Conservation (phyloP, 1,140 invertebrate species). For the Aradophagus sp. region DNA sequence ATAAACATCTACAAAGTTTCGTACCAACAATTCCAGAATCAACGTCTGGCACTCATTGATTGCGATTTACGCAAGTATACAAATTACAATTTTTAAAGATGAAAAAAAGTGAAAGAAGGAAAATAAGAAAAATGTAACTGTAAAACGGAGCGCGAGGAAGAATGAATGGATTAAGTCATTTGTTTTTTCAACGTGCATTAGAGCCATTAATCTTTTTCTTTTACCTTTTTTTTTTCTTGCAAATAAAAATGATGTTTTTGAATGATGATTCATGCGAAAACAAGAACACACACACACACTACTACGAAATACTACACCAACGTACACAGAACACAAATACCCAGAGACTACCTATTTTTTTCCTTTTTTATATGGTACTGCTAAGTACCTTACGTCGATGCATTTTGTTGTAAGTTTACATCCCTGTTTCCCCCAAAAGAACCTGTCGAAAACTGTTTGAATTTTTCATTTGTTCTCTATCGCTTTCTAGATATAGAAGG, state of each 20-base stretch:
- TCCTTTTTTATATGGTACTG: slow-evolving; percentile 49
- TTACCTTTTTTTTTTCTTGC: slow-evolving; percentile 8
- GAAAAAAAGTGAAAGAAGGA: not conserved
- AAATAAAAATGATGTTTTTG: slow-evolving; percentile 11
- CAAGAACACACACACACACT: slow-evolving; percentile 11
- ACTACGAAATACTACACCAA: slow-evolving; percentile 2
- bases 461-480: slow-evolving; percentile 61
- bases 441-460: slow-evolving; percentile 56
- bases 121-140: slow-evolving; percentile 3
- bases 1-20: slow-evolving; percentile 34
- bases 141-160: slow-evolving; percentile 4
- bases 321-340: slow-evolving; percentile 7
- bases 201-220: no score
- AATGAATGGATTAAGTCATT: slow-evolving; percentile 7
- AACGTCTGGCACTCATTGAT: slow-evolving; percentile 63
- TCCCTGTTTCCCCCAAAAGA: slow-evolving; percentile 27
- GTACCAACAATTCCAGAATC: slow-evolving; percentile 45
- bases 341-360: slow-evolving; percentile 42
- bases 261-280: not conserved
- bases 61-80: slow-evolving; percentile 31
- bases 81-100: slow-evolving; percentile 28
- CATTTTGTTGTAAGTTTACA: slow-evolving; percentile 48
- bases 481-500: slow-evolving; percentile 65
- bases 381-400: slow-evolving; percentile 47
- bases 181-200: not conserved